These are phyloP conservation scores for Brachyistius frenatus DNA, from an alignment of 2,113 vertebrate species.

Conservation along the genomic window DNA sequence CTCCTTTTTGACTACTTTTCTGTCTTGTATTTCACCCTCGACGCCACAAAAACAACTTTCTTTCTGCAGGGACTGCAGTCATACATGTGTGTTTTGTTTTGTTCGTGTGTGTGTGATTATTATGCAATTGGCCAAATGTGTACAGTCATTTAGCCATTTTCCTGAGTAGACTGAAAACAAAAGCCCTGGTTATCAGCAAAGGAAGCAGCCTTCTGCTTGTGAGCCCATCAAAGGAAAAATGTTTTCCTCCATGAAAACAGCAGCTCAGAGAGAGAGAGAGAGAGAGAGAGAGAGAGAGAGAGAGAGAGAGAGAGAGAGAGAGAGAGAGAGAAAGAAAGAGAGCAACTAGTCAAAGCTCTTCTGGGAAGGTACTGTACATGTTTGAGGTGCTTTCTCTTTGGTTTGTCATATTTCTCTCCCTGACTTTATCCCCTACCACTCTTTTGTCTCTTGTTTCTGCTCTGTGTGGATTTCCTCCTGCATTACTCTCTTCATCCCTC, in stretches of 20 bases:
- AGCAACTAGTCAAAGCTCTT: conserved; percentile 17
- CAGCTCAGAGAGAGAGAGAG: conserved; percentile 2
- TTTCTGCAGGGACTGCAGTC: background rate
- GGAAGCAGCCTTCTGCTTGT: conserved; percentile 63
- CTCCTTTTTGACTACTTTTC: conserved; percentile 3
- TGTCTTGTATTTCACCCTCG: background rate
- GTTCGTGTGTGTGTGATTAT: background rate
- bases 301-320: background rate
- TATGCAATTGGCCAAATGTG: conserved; percentile 5
- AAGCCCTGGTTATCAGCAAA: conserved; percentile 64
- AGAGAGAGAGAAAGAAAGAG: background rate
- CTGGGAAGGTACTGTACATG: conserved; percentile 20
- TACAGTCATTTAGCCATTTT: conserved; percentile 46
- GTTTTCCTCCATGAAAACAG: conserved; percentile 42
- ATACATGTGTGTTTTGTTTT: background rate
- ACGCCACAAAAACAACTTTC: background rate
- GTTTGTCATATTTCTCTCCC: conserved; percentile 27
- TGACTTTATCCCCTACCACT: conserved; percentile 5
- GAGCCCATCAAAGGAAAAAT: conserved; percentile 50
- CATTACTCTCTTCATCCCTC: conserved; percentile 32
- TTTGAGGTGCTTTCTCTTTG: conserved; percentile 31
- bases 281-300: too few species aligned
- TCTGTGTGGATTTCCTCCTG: conserved; percentile 20
- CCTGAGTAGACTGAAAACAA: conserved; percentile 75
- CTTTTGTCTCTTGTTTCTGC: conserved; percentile 29